phyloP scores from a whole-genome alignment of 2,888 invertebrate genomes.

The Stictocephala bisonia region DNA sequence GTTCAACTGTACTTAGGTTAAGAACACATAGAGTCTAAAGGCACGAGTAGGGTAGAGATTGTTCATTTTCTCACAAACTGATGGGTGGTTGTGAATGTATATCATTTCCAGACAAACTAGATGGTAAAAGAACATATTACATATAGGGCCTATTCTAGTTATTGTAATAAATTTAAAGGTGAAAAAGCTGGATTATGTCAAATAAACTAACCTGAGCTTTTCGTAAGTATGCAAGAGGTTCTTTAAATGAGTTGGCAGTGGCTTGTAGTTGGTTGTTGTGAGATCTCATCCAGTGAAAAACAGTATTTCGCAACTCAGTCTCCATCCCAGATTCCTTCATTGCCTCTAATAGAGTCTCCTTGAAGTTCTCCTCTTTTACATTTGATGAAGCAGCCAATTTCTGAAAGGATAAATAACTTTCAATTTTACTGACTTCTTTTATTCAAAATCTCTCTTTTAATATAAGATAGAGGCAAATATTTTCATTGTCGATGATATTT shows the following conservation, averaged over 20 bases:
- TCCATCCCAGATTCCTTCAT: slow-evolving; percentile 84
- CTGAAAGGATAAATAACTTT: too few relatives aligned
- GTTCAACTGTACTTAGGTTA: too few relatives aligned
- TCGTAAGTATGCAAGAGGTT: slow-evolving; percentile 79
- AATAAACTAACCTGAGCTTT: slow-evolving; percentile 78
- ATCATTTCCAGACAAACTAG: too few relatives aligned
- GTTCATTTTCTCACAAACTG: too few relatives aligned
- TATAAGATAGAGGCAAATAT: too few relatives aligned
- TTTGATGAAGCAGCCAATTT: slow-evolving; percentile 81
- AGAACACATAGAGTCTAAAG: too few relatives aligned
- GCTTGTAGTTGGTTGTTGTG: slow-evolving; percentile 61
- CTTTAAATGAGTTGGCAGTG: slow-evolving; percentile 64
- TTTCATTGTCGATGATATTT: too few relatives aligned
- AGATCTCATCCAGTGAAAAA: slow-evolving; percentile 82
- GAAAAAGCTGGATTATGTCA: background rate
- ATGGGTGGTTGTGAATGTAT: too few relatives aligned
- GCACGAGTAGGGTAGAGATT: too few relatives aligned
- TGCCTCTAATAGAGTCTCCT: slow-evolving; percentile 78
- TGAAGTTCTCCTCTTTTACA: slow-evolving; percentile 83
- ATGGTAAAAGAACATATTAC: too few relatives aligned
- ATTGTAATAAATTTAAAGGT: background rate
- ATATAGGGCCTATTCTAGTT: background rate
- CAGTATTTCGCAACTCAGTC: slow-evolving; percentile 84
- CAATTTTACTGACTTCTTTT: too few relatives aligned
- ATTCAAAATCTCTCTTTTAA: too few relatives aligned